Conservation (phyloP, 2,113 vertebrate species). For the Neoarius graeffei region DNA sequence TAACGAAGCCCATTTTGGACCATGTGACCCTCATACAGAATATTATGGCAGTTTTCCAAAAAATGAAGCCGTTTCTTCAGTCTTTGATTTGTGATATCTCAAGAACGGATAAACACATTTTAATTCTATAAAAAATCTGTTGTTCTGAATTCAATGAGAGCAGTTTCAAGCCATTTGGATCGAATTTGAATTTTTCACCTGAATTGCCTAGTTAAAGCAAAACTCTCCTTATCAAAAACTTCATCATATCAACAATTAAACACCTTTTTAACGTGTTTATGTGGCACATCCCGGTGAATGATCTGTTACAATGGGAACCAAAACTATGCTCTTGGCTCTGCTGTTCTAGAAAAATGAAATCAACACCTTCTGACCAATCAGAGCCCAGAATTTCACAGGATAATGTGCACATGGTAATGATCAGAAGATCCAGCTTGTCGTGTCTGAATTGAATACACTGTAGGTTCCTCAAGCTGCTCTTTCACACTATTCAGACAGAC, state of each 20-base stretch:
- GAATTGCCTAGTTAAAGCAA: neutral
- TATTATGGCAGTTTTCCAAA: too few species aligned
- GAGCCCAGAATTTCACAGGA: neutral
- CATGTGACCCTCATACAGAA: too few species aligned
- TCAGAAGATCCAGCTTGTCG: neutral
- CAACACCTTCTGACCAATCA: neutral
- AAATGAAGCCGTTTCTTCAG: too few species aligned
- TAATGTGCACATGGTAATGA: neutral
- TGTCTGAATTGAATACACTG: neutral
- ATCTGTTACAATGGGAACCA: neutral
- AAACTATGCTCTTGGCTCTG: neutral
- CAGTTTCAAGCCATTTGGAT: too few species aligned
- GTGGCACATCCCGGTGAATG: too few species aligned
- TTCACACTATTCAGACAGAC: conserved; percentile 48
- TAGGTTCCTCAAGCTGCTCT: conserved; percentile 40
- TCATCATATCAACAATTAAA: neutral
- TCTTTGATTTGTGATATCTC: too few species aligned
- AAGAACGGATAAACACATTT: too few species aligned
- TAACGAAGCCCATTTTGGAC: too few species aligned
- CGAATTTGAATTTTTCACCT: too few species aligned
- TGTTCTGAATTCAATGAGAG: too few species aligned
- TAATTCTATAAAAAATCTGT: too few species aligned
- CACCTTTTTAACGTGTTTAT: neutral
- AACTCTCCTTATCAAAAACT: neutral
- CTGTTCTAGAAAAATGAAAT: neutral